A percentile compares a stretch with the other conserved stretches of the same genome.
These are phyloP conservation scores for Galerucella nymphaeae DNA, from an alignment of 2,888 invertebrate species.

Conservation along the genomic window DNA sequence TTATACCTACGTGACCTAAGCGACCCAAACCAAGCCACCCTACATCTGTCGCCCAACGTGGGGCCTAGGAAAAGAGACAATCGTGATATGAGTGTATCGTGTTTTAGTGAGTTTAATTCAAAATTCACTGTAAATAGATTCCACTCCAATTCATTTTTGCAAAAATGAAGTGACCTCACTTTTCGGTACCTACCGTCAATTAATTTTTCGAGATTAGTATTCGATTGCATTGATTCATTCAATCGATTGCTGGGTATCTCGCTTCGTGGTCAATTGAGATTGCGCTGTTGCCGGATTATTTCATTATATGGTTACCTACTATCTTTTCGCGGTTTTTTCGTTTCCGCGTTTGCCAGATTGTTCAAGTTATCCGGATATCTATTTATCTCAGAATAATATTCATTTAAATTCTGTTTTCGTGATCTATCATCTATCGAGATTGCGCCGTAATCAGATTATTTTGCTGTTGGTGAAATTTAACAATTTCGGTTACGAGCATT, in stretches of 20 bases:
- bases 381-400: not conserved
- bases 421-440: not conserved
- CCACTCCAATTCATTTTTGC: slow-evolving; percentile 8
- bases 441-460: too few species aligned
- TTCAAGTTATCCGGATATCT: not conserved
- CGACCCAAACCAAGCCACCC: not conserved
- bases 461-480: too few species aligned
- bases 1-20: too few species aligned
- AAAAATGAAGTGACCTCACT: not conserved
- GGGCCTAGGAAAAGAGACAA: not conserved
- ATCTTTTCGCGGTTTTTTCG: not conserved
- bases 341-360: not conserved
- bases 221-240: not conserved
- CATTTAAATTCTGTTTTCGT: not conserved
- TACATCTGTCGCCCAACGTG: slow-evolving; percentile 9
- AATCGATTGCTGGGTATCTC: not conserved
- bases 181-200: not conserved
- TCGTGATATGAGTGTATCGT: not conserved
- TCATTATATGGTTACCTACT: not conserved
- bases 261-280: slow-evolving; percentile 6
- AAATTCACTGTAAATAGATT: slow-evolving; percentile 9
- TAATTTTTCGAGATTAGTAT: not conserved
- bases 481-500: too few species aligned
- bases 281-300: slow-evolving; percentile 7
- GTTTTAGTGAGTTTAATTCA: slow-evolving; percentile 3